Base-by-base conservation (phyloP, 2,113 vertebrate genomes). In the Takifugu flavidus region DNA sequence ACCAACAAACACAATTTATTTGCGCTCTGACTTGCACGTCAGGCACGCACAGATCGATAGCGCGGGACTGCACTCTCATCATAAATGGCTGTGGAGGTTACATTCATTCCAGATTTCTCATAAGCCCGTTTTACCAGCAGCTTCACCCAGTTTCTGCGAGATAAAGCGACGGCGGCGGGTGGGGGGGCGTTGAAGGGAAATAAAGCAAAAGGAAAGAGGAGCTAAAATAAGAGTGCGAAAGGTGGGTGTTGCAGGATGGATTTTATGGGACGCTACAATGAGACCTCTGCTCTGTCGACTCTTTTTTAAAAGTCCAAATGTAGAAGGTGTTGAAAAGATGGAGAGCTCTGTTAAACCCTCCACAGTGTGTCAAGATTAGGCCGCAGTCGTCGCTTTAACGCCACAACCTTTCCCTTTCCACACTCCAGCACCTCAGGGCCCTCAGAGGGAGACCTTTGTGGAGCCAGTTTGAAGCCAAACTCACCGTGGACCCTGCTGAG, bases 151-250 rank as follows among this genome's bases (percentile, higher is more conserved):
- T 11, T 62, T 51, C 64, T 75, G 64, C 58, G 53, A 67, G 62
- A 65, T 63, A 52, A 65, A 62, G 70, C 62, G 51, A 12, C 13
- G 7, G 55, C 39, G 12, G 57, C 25, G 34, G 28, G 55, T 62
- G 66, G 29, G n/a, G 62, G 61, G 44, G 67, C 26, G 15, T 51
- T 20, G 52, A 25, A 49, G 67, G 57, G 58, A 66, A 47, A 45
- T 47, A 51, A 62, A 78, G 72, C 72, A 73, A 75, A 75, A 67
- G 71, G 34, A 65, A 45, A 50, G 25, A 27, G 31, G 26, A 57
- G 13, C 34, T 46, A n/a, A 70, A 73, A 70, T 11, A 26, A 53
- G 61, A 65, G 31, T 46, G 53, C 52, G 29, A 67, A 27, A 59
- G 69, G 69, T 55, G 25, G 65, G 58, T 5, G 57, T 58, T 52